A percentile compares a stretch with the other conserved stretches of the same genome.
Conservation (phyloP, 2,888 invertebrate species). For the Spilarctia lutea region DNA sequence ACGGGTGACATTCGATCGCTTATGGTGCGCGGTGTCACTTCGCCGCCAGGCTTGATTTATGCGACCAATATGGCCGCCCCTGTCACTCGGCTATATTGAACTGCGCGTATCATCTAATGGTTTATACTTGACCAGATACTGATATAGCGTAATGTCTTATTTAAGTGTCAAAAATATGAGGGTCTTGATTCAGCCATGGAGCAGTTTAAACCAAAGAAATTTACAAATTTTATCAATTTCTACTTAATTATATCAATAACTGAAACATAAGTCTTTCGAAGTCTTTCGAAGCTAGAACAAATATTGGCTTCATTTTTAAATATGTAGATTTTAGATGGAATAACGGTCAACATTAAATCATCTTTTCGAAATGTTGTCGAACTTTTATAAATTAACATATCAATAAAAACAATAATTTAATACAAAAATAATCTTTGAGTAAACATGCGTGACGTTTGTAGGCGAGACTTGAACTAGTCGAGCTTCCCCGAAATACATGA, state of each 20-base stretch:
- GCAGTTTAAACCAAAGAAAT: not conserved
- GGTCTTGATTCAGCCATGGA: not conserved
- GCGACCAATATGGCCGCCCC: conserved; percentile 84
- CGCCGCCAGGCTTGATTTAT: conserved; percentile 82
- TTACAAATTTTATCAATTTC: not conserved
- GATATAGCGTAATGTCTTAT: conserved; percentile 24
- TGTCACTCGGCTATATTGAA: conserved; percentile 82
- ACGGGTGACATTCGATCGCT: conserved; percentile 84
- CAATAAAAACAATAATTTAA: too few relatives aligned
- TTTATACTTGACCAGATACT: conserved; percentile 61
- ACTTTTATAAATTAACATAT: too few relatives aligned
- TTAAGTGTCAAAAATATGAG: not conserved
- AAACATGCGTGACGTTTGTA: too few relatives aligned
- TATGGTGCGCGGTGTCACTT: conserved; percentile 81
- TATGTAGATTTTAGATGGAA: too few relatives aligned
- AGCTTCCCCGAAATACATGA: not conserved
- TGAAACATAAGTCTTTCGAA: not conserved
- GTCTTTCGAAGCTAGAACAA: not conserved
- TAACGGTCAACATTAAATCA: too few relatives aligned
- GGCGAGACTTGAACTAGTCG: not conserved
- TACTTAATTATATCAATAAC: not conserved
- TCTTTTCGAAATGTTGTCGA: too few relatives aligned
- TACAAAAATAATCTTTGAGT: too few relatives aligned
- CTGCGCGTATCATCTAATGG: conserved; percentile 72
- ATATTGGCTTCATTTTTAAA: not conserved